Evolutionary conservation across 2,113 vertebrate genomes (phyloP).

Genomic region (Romanogobio albipinnatus): DNA sequence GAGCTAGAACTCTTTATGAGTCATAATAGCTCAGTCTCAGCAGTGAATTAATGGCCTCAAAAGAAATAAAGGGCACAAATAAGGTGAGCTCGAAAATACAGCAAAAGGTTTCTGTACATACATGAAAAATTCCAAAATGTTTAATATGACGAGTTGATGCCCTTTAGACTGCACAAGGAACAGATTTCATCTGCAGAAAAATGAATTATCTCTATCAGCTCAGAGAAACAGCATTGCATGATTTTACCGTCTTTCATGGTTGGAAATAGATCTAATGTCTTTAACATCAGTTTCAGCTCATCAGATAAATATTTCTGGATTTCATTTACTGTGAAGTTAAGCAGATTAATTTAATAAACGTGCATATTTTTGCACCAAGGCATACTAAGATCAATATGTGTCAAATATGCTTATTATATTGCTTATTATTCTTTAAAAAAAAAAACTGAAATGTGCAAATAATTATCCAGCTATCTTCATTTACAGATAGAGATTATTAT

Average conservation of each 20-base stretch:
- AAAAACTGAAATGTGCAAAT: neutral
- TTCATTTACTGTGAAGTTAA: constrained; percentile 20
- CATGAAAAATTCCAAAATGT: constrained; percentile 50
- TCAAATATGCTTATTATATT: neutral
- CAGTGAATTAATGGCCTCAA: neutral
- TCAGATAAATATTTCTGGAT: constrained; percentile 17
- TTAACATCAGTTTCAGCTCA: constrained; percentile 24
- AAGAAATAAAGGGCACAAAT: neutral
- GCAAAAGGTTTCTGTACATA: neutral
- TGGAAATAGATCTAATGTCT: constrained; percentile 58
- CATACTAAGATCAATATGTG: constrained; percentile 1
- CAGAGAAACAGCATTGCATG: constrained; percentile 53
- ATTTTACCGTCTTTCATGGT: constrained; percentile 69
- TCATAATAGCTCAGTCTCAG: constrained; percentile 6
- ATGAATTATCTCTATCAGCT: constrained; percentile 54
- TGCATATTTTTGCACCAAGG: neutral
- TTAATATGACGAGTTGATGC: constrained; percentile 56
- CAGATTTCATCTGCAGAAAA: constrained; percentile 47
- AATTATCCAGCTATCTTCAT: neutral
- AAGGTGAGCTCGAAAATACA: neutral
- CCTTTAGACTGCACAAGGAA: constrained; percentile 14
- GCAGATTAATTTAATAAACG: neutral
- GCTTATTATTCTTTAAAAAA: neutral
- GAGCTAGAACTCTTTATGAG: constrained; percentile 11
- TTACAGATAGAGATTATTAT: constrained; percentile 8